Evolutionary conservation across 2,888 invertebrate species (phyloP).

Genomic region (Reticulitermes lucifugus): DNA sequence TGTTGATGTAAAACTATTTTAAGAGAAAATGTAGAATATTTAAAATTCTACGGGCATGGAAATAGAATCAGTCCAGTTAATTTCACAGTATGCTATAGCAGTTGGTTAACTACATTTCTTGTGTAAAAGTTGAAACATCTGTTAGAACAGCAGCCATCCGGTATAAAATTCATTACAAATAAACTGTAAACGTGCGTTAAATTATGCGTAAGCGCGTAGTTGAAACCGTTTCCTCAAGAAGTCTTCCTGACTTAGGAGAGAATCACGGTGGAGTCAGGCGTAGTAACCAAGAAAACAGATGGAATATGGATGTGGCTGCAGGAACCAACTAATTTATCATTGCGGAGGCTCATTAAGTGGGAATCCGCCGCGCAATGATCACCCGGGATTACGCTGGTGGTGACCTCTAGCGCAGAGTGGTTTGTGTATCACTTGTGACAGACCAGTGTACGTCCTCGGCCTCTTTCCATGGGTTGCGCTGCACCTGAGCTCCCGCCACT

Average conservation of each 20-base stretch:
- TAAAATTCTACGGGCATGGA: too few species aligned
- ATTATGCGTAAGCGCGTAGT: background rate
- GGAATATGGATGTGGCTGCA: background rate
- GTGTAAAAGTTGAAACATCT: too few species aligned
- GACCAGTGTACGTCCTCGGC: background rate
- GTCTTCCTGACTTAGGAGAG: background rate
- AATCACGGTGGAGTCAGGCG: background rate
- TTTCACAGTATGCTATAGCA: too few species aligned
- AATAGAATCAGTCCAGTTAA: too few species aligned
- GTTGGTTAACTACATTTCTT: too few species aligned
- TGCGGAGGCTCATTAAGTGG: constrained; percentile 46
- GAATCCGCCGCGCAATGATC: constrained; percentile 45
- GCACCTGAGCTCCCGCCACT: constrained; percentile 14
- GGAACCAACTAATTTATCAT: constrained; percentile 41
- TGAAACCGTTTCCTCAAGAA: background rate
- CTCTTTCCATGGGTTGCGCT: constrained; percentile 5
- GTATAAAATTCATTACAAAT: too few species aligned
- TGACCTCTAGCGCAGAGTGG: constrained; percentile 36
- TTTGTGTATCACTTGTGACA: constrained; percentile 27
- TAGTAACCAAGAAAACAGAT: background rate
- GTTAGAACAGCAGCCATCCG: too few species aligned
- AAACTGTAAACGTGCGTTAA: too few species aligned
- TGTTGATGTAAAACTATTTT: too few species aligned
- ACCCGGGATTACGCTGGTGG: constrained; percentile 34
- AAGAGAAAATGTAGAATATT: too few species aligned